These are phyloP conservation scores for Perognathus longimembris DNA, from an alignment of 2,113 vertebrate genomes.

Conservation along the genomic window DNA sequence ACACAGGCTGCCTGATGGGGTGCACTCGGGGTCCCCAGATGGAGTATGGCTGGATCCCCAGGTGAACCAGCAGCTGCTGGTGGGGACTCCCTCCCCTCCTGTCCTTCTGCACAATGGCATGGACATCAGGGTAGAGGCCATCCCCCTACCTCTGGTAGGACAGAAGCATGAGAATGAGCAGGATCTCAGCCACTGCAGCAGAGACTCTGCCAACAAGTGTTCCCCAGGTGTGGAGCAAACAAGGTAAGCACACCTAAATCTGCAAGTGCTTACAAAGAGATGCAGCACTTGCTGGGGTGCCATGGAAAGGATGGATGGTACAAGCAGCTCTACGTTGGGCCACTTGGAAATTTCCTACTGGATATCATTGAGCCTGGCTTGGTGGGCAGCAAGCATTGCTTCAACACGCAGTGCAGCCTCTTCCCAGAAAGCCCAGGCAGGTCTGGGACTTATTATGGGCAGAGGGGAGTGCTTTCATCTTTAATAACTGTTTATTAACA, in stretches of 20 bases:
- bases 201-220: neutral
- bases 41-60: neutral
- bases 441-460: conserved; percentile 46
- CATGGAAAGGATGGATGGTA: conserved; percentile 27
- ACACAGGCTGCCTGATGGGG: conserved; percentile 38
- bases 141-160: neutral
- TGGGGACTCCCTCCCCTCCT: neutral
- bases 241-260: neutral
- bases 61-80: neutral
- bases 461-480: conserved; percentile 46
- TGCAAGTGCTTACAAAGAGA: neutral
- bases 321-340: conserved; percentile 40
- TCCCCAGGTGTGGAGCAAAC: neutral
- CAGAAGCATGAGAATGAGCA: neutral
- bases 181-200: neutral
- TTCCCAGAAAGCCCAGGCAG: neutral
- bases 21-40: neutral
- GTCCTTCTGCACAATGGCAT: neutral
- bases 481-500: conserved; percentile 51
- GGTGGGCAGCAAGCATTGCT: neutral
- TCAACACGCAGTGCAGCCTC: neutral
- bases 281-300: neutral
- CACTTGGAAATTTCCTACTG: conserved; percentile 39
- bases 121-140: neutral
- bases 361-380: neutral